Conservation (phyloP, 2,888 invertebrate species). For the Drosophila lacicola region DNA sequence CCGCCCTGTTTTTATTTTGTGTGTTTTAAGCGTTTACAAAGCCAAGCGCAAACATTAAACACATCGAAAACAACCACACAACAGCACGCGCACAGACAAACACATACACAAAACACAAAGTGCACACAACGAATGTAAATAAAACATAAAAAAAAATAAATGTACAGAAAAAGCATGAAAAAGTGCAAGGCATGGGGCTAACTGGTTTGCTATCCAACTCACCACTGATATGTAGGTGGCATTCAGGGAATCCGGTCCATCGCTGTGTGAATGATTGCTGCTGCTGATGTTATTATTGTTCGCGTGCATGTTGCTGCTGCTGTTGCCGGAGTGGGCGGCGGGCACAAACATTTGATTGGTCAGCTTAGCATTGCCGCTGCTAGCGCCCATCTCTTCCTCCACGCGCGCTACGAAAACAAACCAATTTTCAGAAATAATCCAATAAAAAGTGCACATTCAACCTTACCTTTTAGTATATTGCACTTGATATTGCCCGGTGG, state of each 20-base stretch:
- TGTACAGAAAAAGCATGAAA: slow-evolving; percentile 71
- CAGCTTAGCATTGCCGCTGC: slow-evolving; percentile 85
- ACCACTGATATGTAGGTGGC: slow-evolving; percentile 92
- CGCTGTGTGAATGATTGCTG: slow-evolving; percentile 72
- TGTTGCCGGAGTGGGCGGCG: slow-evolving; percentile 80
- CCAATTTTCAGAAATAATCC: not conserved
- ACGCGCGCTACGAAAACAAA: slow-evolving; percentile 86
- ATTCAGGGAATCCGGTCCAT: slow-evolving; percentile 86
- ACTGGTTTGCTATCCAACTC: slow-evolving; percentile 84
- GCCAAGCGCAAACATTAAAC: slow-evolving; percentile 36
- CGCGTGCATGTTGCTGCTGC: slow-evolving; percentile 58
- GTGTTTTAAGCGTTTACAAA: slow-evolving; percentile 41
- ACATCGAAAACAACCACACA: slow-evolving; percentile 29
- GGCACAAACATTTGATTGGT: slow-evolving; percentile 88
- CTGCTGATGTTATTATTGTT: slow-evolving; percentile 58
- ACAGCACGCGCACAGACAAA: slow-evolving; percentile 56
- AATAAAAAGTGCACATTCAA: too few species aligned
- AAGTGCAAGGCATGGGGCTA: slow-evolving; percentile 65
- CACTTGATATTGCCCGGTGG: slow-evolving; percentile 97
- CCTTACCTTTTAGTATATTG: slow-evolving; percentile 94
- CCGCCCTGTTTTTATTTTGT: slow-evolving; percentile 87
- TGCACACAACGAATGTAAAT: slow-evolving; percentile 68
- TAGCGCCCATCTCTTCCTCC: slow-evolving; percentile 86
- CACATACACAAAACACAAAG: slow-evolving; percentile 60
- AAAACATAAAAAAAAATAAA: slow-evolving; percentile 60